Percentiles rank a stretch among this genome's conserved stretches.
Conservation (phyloP, 2,888 invertebrate genomes). For the Oligia latruncula region DNA sequence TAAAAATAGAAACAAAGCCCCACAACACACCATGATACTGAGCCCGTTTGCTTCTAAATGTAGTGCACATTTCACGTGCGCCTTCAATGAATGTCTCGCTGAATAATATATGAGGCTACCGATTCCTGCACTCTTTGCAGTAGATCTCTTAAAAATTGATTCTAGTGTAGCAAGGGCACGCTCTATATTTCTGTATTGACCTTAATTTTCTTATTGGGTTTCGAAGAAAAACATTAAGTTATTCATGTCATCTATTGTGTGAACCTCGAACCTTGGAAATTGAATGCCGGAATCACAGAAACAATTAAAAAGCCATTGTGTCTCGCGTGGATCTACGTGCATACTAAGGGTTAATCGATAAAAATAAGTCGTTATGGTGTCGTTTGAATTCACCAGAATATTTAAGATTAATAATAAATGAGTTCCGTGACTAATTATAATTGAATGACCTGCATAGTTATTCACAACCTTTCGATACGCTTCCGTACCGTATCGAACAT, state of each 20-base stretch:
- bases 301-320: too few relatives aligned
- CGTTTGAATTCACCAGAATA: background rate
- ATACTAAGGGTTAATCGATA: background rate
- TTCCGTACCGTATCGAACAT: too few relatives aligned
- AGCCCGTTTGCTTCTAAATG: conserved; percentile 24
- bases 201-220: background rate
- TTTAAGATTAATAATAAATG: background rate
- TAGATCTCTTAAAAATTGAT: conserved; percentile 40
- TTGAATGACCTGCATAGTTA: background rate
- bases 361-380: background rate
- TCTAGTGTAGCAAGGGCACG: conserved; percentile 8
- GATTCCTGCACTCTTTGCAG: conserved; percentile 48
- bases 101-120: conserved; percentile 56
- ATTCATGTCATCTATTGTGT: background rate
- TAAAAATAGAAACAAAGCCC: conserved; percentile 8
- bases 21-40: background rate
- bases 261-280: too few relatives aligned
- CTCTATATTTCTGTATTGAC: background rate
- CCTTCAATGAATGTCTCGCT: conserved; percentile 46
- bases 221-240: background rate
- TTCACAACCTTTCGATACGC: too few relatives aligned
- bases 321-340: too few relatives aligned
- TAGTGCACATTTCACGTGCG: conserved; percentile 40
- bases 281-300: too few relatives aligned
- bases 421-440: background rate